Conservation (phyloP, 2,113 vertebrate genomes). For the Ciconia maguari region DNA sequence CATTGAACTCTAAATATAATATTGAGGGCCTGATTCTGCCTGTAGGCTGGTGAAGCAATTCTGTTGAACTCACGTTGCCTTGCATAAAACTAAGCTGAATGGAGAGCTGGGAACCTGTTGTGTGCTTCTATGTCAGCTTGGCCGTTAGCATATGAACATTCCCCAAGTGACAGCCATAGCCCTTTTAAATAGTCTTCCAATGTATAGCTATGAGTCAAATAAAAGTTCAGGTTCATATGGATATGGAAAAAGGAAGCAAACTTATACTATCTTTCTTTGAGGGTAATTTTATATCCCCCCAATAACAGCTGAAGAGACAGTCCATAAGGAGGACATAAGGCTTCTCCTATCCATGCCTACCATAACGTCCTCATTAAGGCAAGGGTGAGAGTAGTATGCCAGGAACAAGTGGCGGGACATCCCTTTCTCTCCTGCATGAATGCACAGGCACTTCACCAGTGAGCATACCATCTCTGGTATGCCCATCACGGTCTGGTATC, state of each 20-base stretch:
- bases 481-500: not conserved
- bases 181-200: not conserved
- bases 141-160: not conserved
- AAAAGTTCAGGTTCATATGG: not conserved
- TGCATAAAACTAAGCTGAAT: not conserved
- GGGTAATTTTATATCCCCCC: not conserved
- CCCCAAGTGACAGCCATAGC: rapidly evolving
- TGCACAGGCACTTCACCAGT: not conserved
- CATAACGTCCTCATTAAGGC: not conserved
- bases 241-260: not conserved
- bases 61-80: not conserved
- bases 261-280: not conserved
- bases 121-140: not conserved
- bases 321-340: not conserved
- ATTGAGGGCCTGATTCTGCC: not conserved
- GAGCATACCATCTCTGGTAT: not conserved
- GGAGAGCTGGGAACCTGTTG: not conserved
- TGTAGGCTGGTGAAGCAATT: not conserved
- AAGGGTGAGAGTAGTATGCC: not conserved
- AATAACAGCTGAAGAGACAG: not conserved
- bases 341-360: not conserved
- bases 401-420: not conserved
- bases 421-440: not conserved
- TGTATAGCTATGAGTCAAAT: not conserved
- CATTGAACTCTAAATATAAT: not conserved